Evolutionary conservation across 1,140 invertebrate genomes (phyloP), one percentile per base, ranked within the genome.

Genomic region (Atta texana): DNA sequence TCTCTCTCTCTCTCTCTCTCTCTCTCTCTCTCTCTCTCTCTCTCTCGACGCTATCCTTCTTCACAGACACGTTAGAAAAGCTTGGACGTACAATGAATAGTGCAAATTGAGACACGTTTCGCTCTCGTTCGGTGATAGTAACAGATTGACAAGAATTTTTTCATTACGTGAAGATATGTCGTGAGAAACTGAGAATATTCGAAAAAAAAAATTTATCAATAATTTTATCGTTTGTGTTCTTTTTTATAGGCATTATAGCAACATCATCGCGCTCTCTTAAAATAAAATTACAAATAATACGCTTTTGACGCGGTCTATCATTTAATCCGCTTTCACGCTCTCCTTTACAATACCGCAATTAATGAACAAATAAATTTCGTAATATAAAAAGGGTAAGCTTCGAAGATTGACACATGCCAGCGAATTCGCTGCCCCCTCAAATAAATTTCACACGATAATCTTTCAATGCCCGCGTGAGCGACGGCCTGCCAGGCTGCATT

Each of bases 391-490:
- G n/a, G 12, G 57, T 68, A 57, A 61, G 31, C 24, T 44, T 75
- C 49, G 53, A 75, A 74, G 68, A 84, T 84, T 84, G 80, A 84
- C 80, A 80, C 21, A 18, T 80, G 77, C 49, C 63, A 84, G 80
- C 24, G 24, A 74, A 84, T 71, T 82, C 39, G 55, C 68, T 57
- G 75, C n/a, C 44, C 55, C 82, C 61, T 89, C 77, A 69, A 90
- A 90, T 89, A 89, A 89, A 90, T 90, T 90, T 84, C 55, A 44
- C 28, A 66, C 88, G 88, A 87, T 90, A 90, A 90, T 90, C 89
- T 89, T 78, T 64, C 75, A 75, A 64, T 88, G 31, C 57, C 55
- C 34, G 72, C 57, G 57, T 84, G 53, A 77, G 85, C 49, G 75
- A 75, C 80, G 69, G 80, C 69, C 55, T 63, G 80, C 69, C 55